phyloP scores from a whole-genome alignment of 2,888 invertebrate species.

The Rutpela maculata region DNA sequence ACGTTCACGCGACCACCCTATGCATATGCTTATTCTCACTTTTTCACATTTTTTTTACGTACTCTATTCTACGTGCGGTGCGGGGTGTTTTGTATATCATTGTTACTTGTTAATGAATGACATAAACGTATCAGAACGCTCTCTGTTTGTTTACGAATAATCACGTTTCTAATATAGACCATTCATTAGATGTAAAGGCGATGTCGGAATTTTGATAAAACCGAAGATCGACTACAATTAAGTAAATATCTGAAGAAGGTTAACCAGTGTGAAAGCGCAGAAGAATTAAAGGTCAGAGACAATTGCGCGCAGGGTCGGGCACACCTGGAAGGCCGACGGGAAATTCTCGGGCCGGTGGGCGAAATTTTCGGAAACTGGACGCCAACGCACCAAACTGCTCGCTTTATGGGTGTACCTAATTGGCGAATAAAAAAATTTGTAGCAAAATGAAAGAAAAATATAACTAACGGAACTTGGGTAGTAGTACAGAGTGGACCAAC shows the following conservation, averaged over 20 bases:
- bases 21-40: not conserved
- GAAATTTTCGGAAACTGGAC: too few relatives aligned
- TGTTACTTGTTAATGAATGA: not conserved
- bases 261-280: not conserved
- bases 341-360: not conserved
- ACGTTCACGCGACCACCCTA: too few relatives aligned
- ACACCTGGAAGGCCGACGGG: not conserved
- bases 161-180: not conserved
- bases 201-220: not conserved
- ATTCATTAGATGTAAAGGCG: not conserved
- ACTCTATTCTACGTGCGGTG: not conserved
- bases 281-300: not conserved
- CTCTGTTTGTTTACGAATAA: not conserved
- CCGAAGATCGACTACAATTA: not conserved
- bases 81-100: too few relatives aligned
- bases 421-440: too few relatives aligned
- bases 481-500: too few relatives aligned
- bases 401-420: too few relatives aligned
- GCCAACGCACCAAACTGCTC: too few relatives aligned
- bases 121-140: not conserved
- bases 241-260: constrained; percentile 3
- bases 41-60: not conserved
- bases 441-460: too few relatives aligned
- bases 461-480: too few relatives aligned
- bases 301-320: not conserved